phyloP scores from a whole-genome alignment of 2,888 invertebrate species.

The Dysmachus trigonus region DNA sequence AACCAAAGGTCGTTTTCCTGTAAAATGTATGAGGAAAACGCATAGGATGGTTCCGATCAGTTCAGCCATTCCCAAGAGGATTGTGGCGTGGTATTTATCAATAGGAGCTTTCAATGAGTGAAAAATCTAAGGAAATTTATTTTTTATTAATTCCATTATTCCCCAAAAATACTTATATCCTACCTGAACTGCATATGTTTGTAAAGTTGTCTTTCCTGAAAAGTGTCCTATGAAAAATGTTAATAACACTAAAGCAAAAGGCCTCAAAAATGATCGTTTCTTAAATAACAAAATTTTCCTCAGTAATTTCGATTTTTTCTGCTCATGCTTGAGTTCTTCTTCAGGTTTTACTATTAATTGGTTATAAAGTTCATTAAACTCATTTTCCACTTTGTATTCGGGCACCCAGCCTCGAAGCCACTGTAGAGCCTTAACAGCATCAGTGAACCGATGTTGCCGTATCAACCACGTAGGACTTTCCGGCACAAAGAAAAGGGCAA shows the following conservation, averaged over 20 bases:
- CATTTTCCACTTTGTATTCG: slow-evolving; percentile 68
- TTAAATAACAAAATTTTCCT: slow-evolving; percentile 65
- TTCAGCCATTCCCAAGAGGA: slow-evolving; percentile 76
- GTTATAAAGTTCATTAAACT: slow-evolving; percentile 61
- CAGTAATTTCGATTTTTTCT: slow-evolving; percentile 48
- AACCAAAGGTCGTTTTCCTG: slow-evolving; percentile 76
- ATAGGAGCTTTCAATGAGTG: slow-evolving; percentile 76
- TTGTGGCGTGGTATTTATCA: slow-evolving; percentile 79
- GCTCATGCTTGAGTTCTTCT: slow-evolving; percentile 55
- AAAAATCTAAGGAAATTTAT: slow-evolving; percentile 68
- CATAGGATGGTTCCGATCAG: slow-evolving; percentile 74
- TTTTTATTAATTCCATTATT: background rate
- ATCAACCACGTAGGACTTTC: slow-evolving; percentile 86
- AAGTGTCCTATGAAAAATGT: slow-evolving; percentile 79
- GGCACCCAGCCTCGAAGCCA: slow-evolving; percentile 84
- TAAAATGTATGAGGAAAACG: slow-evolving; percentile 74
- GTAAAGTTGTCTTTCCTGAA: slow-evolving; percentile 77
- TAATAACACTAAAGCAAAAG: slow-evolving; percentile 73
- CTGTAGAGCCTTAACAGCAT: slow-evolving; percentile 75
- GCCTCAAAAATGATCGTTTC: slow-evolving; percentile 72
- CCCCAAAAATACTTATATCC: background rate
- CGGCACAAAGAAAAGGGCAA: slow-evolving; percentile 76
- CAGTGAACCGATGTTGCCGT: slow-evolving; percentile 71
- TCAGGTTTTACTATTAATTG: slow-evolving; percentile 59
- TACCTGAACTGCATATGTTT: slow-evolving; percentile 76